These are phyloP conservation scores for Zelostemma sp. DNA, from an alignment of 1,140 invertebrate genomes.

Conservation along the genomic window DNA sequence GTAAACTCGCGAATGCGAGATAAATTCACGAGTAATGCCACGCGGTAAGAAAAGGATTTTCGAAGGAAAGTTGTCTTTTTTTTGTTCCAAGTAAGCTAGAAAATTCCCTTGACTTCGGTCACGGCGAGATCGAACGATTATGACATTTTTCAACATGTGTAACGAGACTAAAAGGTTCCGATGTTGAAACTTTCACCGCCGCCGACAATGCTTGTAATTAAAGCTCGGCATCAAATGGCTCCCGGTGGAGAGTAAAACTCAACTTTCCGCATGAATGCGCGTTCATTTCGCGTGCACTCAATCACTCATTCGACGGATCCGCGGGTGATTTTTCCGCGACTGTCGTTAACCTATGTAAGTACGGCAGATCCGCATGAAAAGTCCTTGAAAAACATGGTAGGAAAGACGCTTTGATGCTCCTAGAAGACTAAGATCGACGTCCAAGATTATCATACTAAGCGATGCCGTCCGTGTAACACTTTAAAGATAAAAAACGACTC, in stretches of 20 bases:
- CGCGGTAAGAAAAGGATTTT: no score
- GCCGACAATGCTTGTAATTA: no score
- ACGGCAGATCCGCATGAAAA: constrained; percentile 41
- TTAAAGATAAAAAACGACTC: constrained; percentile 54
- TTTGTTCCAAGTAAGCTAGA: no score
- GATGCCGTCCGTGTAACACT: constrained; percentile 60
- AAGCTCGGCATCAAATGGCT: no score
- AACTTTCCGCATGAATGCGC: background rate
- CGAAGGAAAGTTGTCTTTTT: no score
- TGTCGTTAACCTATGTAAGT: constrained; percentile 36
- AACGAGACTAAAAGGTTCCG: no score
- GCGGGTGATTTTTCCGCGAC: constrained; percentile 21
- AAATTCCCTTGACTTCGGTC: no score
- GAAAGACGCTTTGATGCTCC: constrained; percentile 49
- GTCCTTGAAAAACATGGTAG: constrained; percentile 45
- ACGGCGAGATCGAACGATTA: constrained; percentile 15
- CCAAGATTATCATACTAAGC: constrained; percentile 57
- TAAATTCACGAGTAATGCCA: no score
- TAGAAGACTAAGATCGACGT: constrained; percentile 53
- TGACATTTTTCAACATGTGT: constrained; percentile 10
- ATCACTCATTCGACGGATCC: constrained; percentile 24
- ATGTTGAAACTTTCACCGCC: no score
- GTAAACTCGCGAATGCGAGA: no score
- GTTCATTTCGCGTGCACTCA: background rate
- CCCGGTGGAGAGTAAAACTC: no score